Percentiles rank a stretch among this genome's conserved stretches.
These are phyloP conservation scores for Danio kyathit DNA, from an alignment of 2,797 vertebrate species.

Conservation along the genomic window DNA sequence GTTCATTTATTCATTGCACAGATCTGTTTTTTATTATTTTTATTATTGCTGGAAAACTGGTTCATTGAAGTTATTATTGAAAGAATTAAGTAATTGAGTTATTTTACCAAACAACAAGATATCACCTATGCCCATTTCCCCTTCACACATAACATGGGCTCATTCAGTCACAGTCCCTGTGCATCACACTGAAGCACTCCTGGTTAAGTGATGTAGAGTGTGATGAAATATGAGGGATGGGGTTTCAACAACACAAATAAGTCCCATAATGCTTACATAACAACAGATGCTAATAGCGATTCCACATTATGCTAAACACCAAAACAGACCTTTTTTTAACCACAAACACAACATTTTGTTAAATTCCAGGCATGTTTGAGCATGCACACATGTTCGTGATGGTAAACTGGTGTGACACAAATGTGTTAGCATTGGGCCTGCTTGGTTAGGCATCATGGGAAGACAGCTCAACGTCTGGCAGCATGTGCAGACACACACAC, in stretches of 20 bases:
- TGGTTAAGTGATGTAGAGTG: too few species aligned
- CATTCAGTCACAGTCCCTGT: too few species aligned
- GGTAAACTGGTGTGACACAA: constrained; percentile 25
- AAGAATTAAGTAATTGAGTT: too few species aligned
- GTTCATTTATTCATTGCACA: too few species aligned
- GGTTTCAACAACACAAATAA: neutral
- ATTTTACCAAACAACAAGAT: too few species aligned
- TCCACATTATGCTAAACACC: neutral
- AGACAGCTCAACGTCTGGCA: constrained; percentile 27
- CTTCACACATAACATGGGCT: too few species aligned
- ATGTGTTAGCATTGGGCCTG: neutral
- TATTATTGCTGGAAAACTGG: too few species aligned
- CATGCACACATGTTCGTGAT: neutral
- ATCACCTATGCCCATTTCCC: too few species aligned
- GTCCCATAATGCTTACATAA: neutral
- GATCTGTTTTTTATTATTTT: too few species aligned
- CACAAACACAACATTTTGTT: neutral
- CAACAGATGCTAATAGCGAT: neutral
- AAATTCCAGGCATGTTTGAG: neutral
- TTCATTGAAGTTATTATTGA: too few species aligned
- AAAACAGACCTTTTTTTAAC: neutral
- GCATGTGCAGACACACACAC: constrained; percentile 5
- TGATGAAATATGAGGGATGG: too few species aligned
- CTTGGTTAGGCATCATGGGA: constrained; percentile 7
- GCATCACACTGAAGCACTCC: too few species aligned